phyloP scores from a whole-genome alignment of 2,797 vertebrate species.

The Rhinoraja longicauda region DNA sequence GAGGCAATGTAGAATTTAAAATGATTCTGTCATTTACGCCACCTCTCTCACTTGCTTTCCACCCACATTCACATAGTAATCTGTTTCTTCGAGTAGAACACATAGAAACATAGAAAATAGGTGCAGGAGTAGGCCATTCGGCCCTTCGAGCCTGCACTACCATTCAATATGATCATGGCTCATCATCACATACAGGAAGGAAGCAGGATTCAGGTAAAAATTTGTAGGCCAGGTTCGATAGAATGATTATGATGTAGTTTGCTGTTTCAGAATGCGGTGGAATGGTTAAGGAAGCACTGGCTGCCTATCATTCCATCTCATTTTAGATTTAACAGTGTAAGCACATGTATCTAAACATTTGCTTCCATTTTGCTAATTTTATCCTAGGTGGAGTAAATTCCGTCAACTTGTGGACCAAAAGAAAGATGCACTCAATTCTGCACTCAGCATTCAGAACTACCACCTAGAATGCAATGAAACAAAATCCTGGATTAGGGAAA shows the following conservation, averaged over 20 bases:
- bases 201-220: not conserved
- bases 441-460: constrained; percentile 95
- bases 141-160: too few relatives aligned
- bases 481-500: constrained; percentile 98
- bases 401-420: constrained; percentile 91
- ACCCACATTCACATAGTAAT: too few relatives aligned
- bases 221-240: not conserved
- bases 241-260: not conserved
- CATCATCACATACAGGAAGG: not conserved
- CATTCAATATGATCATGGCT: too few relatives aligned
- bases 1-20: not conserved
- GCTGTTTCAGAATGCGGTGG: not conserved
- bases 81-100: not conserved
- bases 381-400: constrained; percentile 90
- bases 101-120: too few relatives aligned
- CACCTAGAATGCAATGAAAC: constrained; percentile 97
- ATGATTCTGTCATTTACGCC: not conserved
- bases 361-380: not conserved
- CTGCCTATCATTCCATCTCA: not conserved
- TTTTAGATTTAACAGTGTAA: not conserved
- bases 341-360: not conserved
- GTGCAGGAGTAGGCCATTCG: too few relatives aligned
- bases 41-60: too few relatives aligned
- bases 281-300: not conserved
- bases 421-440: constrained; percentile 85